Base-by-base conservation (phyloP, 1,140 invertebrate species). In the Drosophila pandora region DNA sequence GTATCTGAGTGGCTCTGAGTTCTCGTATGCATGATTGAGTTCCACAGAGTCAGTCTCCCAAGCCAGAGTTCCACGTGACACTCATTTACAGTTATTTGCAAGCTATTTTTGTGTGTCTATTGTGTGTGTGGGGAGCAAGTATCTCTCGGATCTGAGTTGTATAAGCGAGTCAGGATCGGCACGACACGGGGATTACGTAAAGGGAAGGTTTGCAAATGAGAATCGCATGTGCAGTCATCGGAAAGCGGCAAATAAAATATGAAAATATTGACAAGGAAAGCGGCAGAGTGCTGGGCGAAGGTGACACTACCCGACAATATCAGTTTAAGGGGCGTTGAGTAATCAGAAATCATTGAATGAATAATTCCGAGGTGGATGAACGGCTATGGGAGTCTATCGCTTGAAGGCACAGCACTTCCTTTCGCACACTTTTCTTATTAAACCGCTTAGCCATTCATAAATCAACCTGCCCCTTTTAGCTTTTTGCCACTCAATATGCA, bases 31-130 rank as follows among this genome's bases (percentile, higher is more conserved):
- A 23, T 48, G 47, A 58, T 57, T 54, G 54, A 59, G 48, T 77
- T 67, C 57, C 37, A 21, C 49, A 69, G 79, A 82, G 73, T 52
- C 68, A 58, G 21, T 7, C 39, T 28, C 50, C 53, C 63, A 43
- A 49, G 61, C 65, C 53, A 21, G 41, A 17, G 60, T 74, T 50
- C 68, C 73, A 84, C 67, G 63, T 80, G 76, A 80, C 63, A 70
- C 53, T 60, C 78, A 76, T 71, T 82, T 87, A 76, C 82, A 64
- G 79, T 79, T 87, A 72, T 75, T 85, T 78, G 82, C 81, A 62
- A 85, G 68, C 68, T 61, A 68, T 87, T 82, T 69, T 59, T 59
- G 62, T 76, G 22, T 49, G 56, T 60, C 37, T 54, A 61, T 65
- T 59, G 47, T 72, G 12, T 17, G 25, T 7, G 25, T 28, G 25